Evolutionary conservation across 2,888 invertebrate species (phyloP), one percentile per base, ranked within the genome.

Genomic region (Calameuta idolon): DNA sequence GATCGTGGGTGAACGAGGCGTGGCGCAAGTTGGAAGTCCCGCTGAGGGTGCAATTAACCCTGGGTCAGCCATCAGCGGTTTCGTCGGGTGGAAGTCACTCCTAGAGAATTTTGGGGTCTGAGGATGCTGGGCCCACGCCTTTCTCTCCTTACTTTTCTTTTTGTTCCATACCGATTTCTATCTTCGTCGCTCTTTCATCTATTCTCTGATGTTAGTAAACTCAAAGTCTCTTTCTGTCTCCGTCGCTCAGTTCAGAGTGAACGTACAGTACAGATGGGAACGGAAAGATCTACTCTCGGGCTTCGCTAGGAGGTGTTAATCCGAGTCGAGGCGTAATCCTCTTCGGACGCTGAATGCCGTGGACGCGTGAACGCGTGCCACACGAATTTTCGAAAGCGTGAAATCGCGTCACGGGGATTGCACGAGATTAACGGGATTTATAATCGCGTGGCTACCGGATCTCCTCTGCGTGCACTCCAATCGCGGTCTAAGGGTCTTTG

Each of bases 371-470:
- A 69, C 69, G 69, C 69, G 69, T 69, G 69, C 69, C 69, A 4
- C 69, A 69, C 69, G 69, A 33, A 82, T 85, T 88, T 89, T 86
- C 83, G 85, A 87, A 88, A 89, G 89, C 88, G 87, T 90, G 84
- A 90, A 90, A 90, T 90, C 90, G 86, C 84, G 87, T 90, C 88
- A 90, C 81, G 80, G 83, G 86, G 69, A 86, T 88, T 88, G 40
- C 40, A 89, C 83, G 84, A 83, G 88, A 89, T 90, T 88, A 40
- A 89, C 81, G 82, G 83, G 87, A 87, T 88, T 89, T 87, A 88
- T 88, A 90, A 89, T 86, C 80, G 80, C 76, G 79, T 79, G 31
- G 69, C 69, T 33, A 40, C 40, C 40, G 40, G 40, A 40, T 40
- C 40, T 40, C 40, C 15, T 40, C 15, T 4, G 15, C 37, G 37